A percentile compares a stretch with the other conserved stretches of the same genome.
Evolutionary conservation across 2,888 invertebrate genomes (phyloP).

Genomic region (Latrodectus hesperus): DNA sequence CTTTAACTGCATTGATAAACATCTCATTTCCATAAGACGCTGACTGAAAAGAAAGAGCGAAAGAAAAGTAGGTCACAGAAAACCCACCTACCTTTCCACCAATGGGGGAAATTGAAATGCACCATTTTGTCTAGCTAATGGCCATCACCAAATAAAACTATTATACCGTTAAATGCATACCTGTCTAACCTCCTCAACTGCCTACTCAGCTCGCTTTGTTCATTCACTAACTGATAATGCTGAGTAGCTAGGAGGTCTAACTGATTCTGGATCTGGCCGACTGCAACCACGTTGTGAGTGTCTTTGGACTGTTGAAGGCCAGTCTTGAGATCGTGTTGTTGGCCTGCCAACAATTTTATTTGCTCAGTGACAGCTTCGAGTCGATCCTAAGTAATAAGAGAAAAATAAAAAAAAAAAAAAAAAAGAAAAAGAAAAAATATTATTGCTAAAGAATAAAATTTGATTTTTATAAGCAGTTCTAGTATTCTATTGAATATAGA

Average conservation of each 20-base stretch:
- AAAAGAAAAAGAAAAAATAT: not conserved
- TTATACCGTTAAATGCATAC: constrained; percentile 46
- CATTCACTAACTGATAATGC: constrained; percentile 76
- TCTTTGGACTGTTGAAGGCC: constrained; percentile 74
- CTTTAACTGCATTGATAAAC: no score
- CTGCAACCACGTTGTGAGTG: constrained; percentile 73
- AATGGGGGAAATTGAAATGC: not conserved
- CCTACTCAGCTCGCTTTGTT: constrained; percentile 76
- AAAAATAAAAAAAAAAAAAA: not conserved
- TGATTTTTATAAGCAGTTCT: not conserved
- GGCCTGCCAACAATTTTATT: constrained; percentile 73
- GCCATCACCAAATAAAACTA: no score
- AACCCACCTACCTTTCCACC: constrained; percentile 11
- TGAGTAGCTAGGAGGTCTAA: constrained; percentile 75
- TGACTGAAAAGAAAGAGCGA: constrained; percentile 9
- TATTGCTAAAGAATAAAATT: not conserved
- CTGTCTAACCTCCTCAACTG: constrained; percentile 72
- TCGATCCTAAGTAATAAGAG: constrained; percentile 75
- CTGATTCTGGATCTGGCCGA: constrained; percentile 75
- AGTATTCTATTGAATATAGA: not conserved
- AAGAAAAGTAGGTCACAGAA: not conserved
- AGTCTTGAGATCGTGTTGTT: constrained; percentile 75
- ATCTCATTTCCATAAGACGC: no score
- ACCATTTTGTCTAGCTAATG: no score
- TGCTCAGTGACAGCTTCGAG: constrained; percentile 76